These are phyloP conservation scores for Sebastes taczanowskii DNA, from an alignment of 2,797 vertebrate species.

Conservation along the genomic window DNA sequence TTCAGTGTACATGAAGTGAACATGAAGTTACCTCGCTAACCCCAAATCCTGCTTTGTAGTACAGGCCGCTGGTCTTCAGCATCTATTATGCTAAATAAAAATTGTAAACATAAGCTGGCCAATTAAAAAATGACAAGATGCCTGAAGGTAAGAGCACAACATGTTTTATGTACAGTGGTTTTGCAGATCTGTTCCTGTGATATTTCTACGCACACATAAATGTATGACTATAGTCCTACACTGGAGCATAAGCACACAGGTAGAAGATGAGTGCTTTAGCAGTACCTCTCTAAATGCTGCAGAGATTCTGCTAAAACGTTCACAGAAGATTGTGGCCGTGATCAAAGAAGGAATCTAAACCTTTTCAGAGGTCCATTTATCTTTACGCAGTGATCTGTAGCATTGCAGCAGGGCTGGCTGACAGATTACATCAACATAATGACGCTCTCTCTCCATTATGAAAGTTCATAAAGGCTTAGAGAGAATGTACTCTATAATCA, in stretches of 20 bases:
- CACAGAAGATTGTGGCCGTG: too few relatives aligned
- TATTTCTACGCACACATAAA: not conserved
- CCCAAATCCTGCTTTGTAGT: too few relatives aligned
- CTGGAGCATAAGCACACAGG: not conserved
- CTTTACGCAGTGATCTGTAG: slow-evolving; percentile 21
- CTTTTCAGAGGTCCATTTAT: not conserved
- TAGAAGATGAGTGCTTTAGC: not conserved
- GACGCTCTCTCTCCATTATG: not conserved
- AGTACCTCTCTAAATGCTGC: not conserved
- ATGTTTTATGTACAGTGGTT: not conserved
- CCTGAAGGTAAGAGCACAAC: not conserved
- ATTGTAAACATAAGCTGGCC: fast-evolving
- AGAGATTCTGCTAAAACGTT: not conserved
- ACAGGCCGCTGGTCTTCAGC: too few relatives aligned
- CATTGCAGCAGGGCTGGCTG: not conserved
- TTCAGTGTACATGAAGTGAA: fast-evolving
- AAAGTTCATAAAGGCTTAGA: not conserved
- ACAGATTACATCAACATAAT: not conserved
- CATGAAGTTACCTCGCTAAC: too few relatives aligned
- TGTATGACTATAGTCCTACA: not conserved
- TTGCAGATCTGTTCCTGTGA: not conserved
- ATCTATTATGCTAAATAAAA: not conserved
- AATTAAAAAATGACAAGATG: not conserved
- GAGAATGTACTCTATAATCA: not conserved
- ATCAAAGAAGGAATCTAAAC: not conserved